Evolutionary conservation across 1,140 invertebrate species (phyloP), one percentile per base, ranked within the genome.

Genomic region (Ooceraea biroi): DNA sequence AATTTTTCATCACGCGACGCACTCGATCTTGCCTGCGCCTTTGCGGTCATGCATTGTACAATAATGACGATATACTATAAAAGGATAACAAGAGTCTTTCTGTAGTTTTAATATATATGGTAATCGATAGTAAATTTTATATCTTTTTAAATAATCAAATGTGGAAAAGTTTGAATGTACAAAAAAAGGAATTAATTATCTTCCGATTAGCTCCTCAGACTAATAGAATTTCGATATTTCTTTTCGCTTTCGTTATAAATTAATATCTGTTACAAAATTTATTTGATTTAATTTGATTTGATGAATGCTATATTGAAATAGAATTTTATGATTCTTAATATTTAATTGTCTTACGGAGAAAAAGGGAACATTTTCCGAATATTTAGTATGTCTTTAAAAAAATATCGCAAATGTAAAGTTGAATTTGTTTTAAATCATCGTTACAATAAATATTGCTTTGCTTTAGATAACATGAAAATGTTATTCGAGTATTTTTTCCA

Each of bases 1-100:
- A 71, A 80, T 80, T 80, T 80, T 80, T 71, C 65, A 80, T 17
- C 22, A 78, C 50, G 41, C 65, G 50, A 80, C 76, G 63, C 50
- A 80, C 65, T 80, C 65, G 36, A 80, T 80, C 76, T 80, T 80
- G 76, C 36, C 25, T 30, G 76, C 36, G 50, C 50, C 8, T 80
- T 25, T 58, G 19, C 30, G 10, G 36, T 30, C 36, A 46, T 46
- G 50, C 63, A 78, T 80, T 12, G 50, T 71, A 36, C 65, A 80
- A 78, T 50, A 69, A 80, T 57, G 50, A 69, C 12, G 76, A 78
- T 17, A 44, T n/a, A n/a, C n/a, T n/a, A n/a, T 80, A 80, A 71
- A 71, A 69, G 36, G 46, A 57, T 80, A 80, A 80, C 50, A 44
- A 36, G 36, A 71, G 7, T 12, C 17, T 46, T 71, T 71, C 46